Evolutionary conservation across 2,888 invertebrate genomes (phyloP).

Genomic region (Tridacna gigas): DNA sequence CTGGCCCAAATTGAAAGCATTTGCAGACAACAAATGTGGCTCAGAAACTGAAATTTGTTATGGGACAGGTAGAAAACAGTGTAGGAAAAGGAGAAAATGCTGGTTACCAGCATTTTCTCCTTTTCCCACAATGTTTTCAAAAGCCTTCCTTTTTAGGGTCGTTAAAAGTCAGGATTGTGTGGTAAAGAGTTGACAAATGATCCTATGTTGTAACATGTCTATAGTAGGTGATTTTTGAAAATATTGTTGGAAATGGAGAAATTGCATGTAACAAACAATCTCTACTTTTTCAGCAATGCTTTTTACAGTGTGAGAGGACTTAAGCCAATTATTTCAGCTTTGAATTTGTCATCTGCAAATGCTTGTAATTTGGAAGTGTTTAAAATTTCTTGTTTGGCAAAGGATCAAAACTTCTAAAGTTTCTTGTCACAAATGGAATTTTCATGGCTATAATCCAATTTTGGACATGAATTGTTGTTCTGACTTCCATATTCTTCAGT

Average conservation of each 20-base stretch:
- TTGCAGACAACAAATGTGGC: neutral
- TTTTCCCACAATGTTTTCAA: neutral
- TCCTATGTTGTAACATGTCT: neutral
- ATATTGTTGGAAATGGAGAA: neutral
- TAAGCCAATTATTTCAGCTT: too few species aligned
- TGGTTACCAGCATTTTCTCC: neutral
- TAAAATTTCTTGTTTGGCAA: too few species aligned
- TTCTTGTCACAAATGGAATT: too few species aligned
- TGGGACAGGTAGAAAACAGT: neutral
- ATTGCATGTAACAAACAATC: conserved; percentile 14
- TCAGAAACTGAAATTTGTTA: neutral
- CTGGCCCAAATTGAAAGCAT: neutral
- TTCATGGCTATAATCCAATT: too few species aligned
- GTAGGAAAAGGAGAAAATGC: neutral
- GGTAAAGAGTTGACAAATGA: too few species aligned
- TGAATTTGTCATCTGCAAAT: too few species aligned
- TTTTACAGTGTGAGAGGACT: too few species aligned
- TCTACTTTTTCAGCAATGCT: too few species aligned
- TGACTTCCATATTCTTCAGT: too few species aligned
- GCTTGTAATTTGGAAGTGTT: too few species aligned
- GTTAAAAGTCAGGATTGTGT: neutral
- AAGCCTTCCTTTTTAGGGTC: neutral
- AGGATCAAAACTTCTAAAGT: too few species aligned
- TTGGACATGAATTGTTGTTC: too few species aligned
- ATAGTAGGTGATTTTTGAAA: neutral